Percentiles rank a stretch among this genome's conserved stretches.
These are phyloP conservation scores for Hyphantria cunea DNA, from an alignment of 1,140 invertebrate species.

Conservation along the genomic window DNA sequence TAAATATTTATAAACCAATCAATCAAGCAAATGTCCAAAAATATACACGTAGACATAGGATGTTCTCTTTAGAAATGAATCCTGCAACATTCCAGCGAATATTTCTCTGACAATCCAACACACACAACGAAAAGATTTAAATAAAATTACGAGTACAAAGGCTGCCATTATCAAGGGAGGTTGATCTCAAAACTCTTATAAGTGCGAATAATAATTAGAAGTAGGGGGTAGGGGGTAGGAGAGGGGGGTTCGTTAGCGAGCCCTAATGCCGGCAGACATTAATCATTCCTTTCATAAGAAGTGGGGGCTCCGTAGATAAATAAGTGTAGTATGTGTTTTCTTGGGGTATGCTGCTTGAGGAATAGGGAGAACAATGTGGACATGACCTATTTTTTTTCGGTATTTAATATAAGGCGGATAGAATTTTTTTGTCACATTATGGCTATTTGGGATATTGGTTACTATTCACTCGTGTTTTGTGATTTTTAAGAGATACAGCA, in stretches of 20 bases:
- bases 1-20: too few relatives aligned
- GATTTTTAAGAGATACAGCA: too few relatives aligned
- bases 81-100: too few relatives aligned
- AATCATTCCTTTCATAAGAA: constrained; percentile 82
- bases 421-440: background rate
- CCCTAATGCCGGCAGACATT: constrained; percentile 79
- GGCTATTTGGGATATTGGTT: too few relatives aligned
- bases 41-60: too few relatives aligned
- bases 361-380: constrained; percentile 49
- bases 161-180: constrained; percentile 48
- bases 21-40: too few relatives aligned
- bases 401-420: background rate
- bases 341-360: constrained; percentile 78
- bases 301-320: constrained; percentile 78
- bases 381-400: constrained; percentile 31
- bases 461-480: too few relatives aligned
- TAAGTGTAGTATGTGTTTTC: constrained; percentile 81
- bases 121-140: constrained; percentile 3
- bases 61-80: too few relatives aligned
- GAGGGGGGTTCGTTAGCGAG: constrained; percentile 64
- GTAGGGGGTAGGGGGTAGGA: constrained; percentile 30
- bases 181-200: constrained; percentile 74
- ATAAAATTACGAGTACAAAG: constrained; percentile 33
- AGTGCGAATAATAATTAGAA: constrained; percentile 76
- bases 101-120: background rate